Evolutionary conservation across 2,113 vertebrate species (phyloP).

Genomic region (Okapia johnstoni): DNA sequence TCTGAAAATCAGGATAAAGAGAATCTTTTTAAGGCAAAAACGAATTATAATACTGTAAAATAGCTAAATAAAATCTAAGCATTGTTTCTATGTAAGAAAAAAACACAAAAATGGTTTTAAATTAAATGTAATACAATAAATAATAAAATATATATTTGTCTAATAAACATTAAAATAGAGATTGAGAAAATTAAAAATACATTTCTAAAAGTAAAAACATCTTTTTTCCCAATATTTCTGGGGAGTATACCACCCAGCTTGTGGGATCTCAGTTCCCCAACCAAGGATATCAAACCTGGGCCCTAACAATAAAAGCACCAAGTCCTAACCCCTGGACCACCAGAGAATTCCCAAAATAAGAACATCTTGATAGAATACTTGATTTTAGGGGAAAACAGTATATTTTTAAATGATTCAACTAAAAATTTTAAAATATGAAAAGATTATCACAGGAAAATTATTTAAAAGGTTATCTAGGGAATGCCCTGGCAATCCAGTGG

Average conservation of each 20-base stretch:
- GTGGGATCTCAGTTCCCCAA: neutral
- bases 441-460: neutral
- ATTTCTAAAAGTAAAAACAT: neutral
- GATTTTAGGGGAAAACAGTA: neutral
- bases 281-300: neutral
- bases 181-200: neutral
- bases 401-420: neutral
- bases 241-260: neutral
- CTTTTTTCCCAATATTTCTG: neutral
- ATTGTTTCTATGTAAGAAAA: neutral
- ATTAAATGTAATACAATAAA: neutral
- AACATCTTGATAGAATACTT: neutral
- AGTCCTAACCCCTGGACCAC: neutral
- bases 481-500: neutral
- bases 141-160: neutral
- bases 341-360: neutral
- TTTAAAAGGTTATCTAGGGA: neutral
- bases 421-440: neutral
- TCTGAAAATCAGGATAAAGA: neutral
- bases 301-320: neutral
- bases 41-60: neutral
- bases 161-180: neutral
- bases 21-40: neutral
- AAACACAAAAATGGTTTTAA: neutral
- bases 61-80: conserved; percentile 3